phyloP scores from a whole-genome alignment of 2,888 invertebrate genomes.

The Bugulina stolonifera region DNA sequence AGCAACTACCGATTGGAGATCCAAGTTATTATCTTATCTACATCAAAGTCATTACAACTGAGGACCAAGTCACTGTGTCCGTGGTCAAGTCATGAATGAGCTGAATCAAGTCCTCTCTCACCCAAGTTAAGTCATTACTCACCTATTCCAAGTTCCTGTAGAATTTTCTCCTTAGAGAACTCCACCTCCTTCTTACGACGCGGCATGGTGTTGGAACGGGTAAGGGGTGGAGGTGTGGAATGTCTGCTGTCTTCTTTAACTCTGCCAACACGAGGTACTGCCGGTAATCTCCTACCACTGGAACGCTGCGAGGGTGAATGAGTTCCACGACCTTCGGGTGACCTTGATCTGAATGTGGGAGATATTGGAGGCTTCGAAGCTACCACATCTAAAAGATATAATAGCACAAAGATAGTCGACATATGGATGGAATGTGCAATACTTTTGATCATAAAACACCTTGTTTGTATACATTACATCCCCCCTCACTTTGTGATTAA shows the following conservation, averaged over 20 bases:
- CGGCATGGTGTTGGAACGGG: background rate
- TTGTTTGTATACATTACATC: no score
- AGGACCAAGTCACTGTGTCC: no score
- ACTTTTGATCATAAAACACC: no score
- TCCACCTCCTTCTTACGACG: slow-evolving; percentile 7
- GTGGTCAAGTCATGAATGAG: no score
- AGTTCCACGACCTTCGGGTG: background rate
- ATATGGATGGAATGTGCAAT: no score
- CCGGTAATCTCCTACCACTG: background rate
- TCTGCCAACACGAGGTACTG: background rate
- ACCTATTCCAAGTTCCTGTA: slow-evolving; percentile 26
- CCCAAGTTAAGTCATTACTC: no score
- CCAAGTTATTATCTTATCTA: no score
- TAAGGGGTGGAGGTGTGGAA: background rate
- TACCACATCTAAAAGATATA: slow-evolving; percentile 1
- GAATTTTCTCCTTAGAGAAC: slow-evolving; percentile 17
- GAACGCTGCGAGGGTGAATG: background rate
- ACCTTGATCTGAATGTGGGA: background rate
- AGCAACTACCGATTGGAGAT: no score
- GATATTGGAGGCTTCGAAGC: slow-evolving; percentile 1
- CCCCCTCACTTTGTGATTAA: no score
- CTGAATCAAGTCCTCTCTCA: no score
- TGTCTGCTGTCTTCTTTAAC: background rate
- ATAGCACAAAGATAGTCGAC: no score
- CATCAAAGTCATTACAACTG: no score